Conservation (phyloP, 1,140 invertebrate species). For the Drosophila insularis region DNA sequence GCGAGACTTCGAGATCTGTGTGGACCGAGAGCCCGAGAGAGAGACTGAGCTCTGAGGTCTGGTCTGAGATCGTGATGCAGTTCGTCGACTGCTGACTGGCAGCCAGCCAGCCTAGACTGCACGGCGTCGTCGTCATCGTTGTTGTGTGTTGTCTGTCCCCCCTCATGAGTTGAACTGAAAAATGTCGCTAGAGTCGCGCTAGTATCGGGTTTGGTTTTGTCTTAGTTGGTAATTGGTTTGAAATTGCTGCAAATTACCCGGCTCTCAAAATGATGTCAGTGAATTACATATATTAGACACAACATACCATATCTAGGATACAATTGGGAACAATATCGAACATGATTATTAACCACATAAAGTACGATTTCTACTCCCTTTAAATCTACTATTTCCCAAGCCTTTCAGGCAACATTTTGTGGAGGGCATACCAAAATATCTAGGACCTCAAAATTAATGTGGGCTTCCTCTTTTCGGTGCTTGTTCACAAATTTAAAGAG, state of each 20-base stretch:
- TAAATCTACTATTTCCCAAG: background rate
- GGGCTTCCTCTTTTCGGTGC: no score
- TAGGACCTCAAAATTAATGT: no score
- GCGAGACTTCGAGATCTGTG: constrained; percentile 17
- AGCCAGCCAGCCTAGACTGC: constrained; percentile 55
- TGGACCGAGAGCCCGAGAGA: constrained; percentile 2
- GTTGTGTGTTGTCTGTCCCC: constrained; percentile 9
- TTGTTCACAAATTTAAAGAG: no score
- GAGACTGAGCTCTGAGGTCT: no score
- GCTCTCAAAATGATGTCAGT: constrained; percentile 17
- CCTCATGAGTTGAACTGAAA: constrained; percentile 37
- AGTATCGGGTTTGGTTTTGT: constrained; percentile 24
- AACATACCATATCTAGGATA: background rate
- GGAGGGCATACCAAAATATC: no score
- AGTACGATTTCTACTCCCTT: background rate
- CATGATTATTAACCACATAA: background rate
- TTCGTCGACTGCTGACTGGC: constrained; percentile 30
- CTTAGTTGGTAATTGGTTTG: constrained; percentile 27
- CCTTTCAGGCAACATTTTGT: no score
- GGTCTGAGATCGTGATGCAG: constrained; percentile 27
- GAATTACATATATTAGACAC: constrained; percentile 7
- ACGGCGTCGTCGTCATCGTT: constrained; percentile 45
- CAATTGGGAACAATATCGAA: background rate
- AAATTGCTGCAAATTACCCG: constrained; percentile 12
- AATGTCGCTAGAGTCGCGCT: constrained; percentile 50